Base-by-base conservation (phyloP, 2,113 vertebrate species). In the Chaenocephalus aceratus region DNA sequence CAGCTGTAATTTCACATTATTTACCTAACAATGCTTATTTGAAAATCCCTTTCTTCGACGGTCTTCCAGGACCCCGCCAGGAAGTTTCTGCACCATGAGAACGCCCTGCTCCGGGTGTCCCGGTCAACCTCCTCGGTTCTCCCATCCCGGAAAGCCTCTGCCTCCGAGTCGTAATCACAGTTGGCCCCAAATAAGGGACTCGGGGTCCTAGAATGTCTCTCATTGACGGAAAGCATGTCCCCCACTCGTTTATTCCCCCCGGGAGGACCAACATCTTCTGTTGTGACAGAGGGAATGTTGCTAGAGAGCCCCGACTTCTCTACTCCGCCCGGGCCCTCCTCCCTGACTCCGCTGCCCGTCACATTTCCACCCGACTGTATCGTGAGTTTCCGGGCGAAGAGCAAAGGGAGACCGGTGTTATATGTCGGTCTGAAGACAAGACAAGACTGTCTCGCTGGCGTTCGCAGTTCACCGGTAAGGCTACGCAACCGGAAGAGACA, bases 1-100 rank as follows among this genome's bases (percentile, higher is more conserved):
- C 4, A 18, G 21, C 13, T 21, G 12, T 60, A 11, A 4, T 15
- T 18, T 18, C 6, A 30, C 45, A 46, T 58, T 11, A 12, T 48
- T 75, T 88, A 97, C 96, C 96, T 96, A 84, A 97, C 90, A 10
- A 96, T 95, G 76, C 89, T 92, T 63, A 97, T 94, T 56, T 95
- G 80, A 75, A 97, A 96, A 45, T 97, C 94, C 4, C 84, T 83
- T 8, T 95, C 94, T 5, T 16, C 72, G 44, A 95, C 87, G 3
- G 54, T 91, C 82, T 87, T 95, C 96, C 96, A 97, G 3, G 96
- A 94, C 4, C 97, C 97, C 2, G 95, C 95, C 74, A 97, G 80
- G 87, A 96, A 97, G 90, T 95, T 96, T 57, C 94, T 90, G 84
- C 96, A 97, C 96, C 96, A 97, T 0, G 71, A 85, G 75, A 92